Evolutionary conservation across 2,888 invertebrate genomes (phyloP), one percentile per base, ranked within the genome.

Genomic region (Acronicta psi): DNA sequence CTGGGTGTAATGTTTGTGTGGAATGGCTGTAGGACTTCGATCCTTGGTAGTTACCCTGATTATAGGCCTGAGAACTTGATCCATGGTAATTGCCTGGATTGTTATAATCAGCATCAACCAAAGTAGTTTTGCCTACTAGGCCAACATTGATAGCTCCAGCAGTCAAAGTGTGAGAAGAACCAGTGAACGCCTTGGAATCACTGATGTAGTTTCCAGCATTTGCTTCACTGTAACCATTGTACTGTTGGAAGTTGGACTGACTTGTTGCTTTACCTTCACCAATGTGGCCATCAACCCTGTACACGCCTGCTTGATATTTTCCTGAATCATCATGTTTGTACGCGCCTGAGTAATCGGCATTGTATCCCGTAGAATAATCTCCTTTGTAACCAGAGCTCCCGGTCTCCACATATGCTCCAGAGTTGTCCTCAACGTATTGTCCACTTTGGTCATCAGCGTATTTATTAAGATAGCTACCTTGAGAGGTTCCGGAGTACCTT

Each of bases 111-210:
- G 86, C 83, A 55, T 94, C 94, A 0, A 94, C 79, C 52, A 94
- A 80, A 13, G 90, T 90, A 1, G 94, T 94, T 78, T 94, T 94
- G 34, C 94, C 94, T 8, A 94, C 94, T 37, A 94, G 81, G 25
- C 91, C 94, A 13, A 94, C 92, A 69, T 93, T 94, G 0, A 94
- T 85, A 31, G 94, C 93, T 29, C 94, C 94, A 11, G 93, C 93
- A 5, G 93, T 90, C 20, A 94, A 80, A 44, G 89, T 90, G 47
- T 94, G 94, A 8, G 92, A 88, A 0, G 83, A 84, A 8, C 93
- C 92, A 36, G 89, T 88, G 18, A 84, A 85, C 2, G 86, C 89
- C 45, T 87, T 89, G 2, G 84, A 80, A 61, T 87, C 86, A 14
- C 79, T 86, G 36, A 92, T 75, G 60, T 92, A 92, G 52, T 88